A percentile compares a stretch with the other conserved stretches of the same genome.
Evolutionary conservation across 2,797 vertebrate genomes (phyloP).

Genomic region (Rhinichthys osculus): DNA sequence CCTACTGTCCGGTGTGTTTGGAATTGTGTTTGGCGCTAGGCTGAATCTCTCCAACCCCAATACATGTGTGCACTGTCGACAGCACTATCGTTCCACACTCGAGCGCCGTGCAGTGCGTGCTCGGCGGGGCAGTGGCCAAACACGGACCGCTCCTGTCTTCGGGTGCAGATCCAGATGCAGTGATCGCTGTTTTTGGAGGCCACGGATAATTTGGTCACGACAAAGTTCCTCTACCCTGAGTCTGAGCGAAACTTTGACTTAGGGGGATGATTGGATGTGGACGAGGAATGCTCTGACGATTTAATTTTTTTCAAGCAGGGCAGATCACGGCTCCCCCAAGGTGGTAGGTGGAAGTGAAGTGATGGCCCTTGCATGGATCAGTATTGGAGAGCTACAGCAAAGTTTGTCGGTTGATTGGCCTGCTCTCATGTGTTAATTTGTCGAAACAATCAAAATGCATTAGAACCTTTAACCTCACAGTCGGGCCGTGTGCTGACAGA

Average conservation of each 20-base stretch:
- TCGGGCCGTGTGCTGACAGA: too few relatives aligned
- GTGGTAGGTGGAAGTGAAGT: too few relatives aligned
- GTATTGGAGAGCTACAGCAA: background rate
- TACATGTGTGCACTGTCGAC: background rate
- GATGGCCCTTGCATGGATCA: background rate
- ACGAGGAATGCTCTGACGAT: background rate
- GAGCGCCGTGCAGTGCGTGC: background rate
- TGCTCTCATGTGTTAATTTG: background rate
- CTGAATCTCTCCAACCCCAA: background rate
- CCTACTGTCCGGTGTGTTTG: background rate
- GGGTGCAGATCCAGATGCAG: background rate
- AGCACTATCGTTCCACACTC: background rate
- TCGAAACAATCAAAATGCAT: too few relatives aligned
- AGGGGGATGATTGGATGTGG: too few relatives aligned
- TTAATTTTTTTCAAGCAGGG: background rate
- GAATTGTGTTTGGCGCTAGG: background rate
- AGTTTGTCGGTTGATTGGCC: background rate
- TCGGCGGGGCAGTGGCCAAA: background rate
- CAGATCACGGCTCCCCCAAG: too few relatives aligned
- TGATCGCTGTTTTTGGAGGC: background rate
- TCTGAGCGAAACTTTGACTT: background rate
- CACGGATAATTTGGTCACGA: background rate
- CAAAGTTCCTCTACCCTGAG: background rate
- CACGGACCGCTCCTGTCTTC: background rate
- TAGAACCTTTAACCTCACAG: too few relatives aligned